phyloP scores from a whole-genome alignment of 2,113 vertebrate species.

The Apteryx mantelli region DNA sequence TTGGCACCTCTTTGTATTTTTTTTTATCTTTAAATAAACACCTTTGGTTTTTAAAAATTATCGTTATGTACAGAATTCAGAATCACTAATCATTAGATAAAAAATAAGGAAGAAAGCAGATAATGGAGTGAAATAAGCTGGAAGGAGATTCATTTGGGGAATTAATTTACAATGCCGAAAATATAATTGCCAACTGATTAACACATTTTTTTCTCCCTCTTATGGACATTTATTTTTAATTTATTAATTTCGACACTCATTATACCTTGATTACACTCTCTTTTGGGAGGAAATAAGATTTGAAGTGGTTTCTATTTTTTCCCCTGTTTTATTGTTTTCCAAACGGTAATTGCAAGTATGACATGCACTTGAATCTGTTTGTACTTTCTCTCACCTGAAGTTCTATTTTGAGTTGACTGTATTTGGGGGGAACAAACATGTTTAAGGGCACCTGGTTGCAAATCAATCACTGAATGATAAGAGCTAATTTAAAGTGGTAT shows the following conservation, averaged over 20 bases:
- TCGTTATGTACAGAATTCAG: slow-evolving; percentile 42
- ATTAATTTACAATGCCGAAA: slow-evolving; percentile 78
- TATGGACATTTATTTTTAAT: slow-evolving; percentile 79
- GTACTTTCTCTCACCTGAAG: slow-evolving; percentile 35
- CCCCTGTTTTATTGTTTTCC: slow-evolving; percentile 57
- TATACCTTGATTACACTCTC: slow-evolving; percentile 73
- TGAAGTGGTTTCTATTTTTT: slow-evolving; percentile 71
- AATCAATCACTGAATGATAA: slow-evolving; percentile 47
- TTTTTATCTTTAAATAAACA: slow-evolving; percentile 55
- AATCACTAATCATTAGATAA: slow-evolving; percentile 53
- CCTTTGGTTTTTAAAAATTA: neutral
- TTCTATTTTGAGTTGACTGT: slow-evolving; percentile 70
- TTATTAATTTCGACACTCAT: slow-evolving; percentile 79
- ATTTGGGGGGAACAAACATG: slow-evolving; percentile 18
- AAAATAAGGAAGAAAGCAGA: slow-evolving; percentile 56
- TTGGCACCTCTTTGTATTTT: neutral
- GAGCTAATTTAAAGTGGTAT: slow-evolving; percentile 31
- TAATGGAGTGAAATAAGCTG: slow-evolving; percentile 52
- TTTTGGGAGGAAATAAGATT: slow-evolving; percentile 72
- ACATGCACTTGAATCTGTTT: slow-evolving; percentile 57
- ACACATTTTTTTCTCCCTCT: slow-evolving; percentile 66
- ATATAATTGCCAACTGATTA: slow-evolving; percentile 75
- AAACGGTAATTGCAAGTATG: slow-evolving; percentile 57
- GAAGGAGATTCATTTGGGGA: slow-evolving; percentile 65
- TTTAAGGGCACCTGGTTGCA: slow-evolving; percentile 36